A percentile compares a stretch with the other conserved stretches of the same genome.
Evolutionary conservation across 2,797 vertebrate genomes (phyloP).

Genomic region (Thalassophryne amazonica): DNA sequence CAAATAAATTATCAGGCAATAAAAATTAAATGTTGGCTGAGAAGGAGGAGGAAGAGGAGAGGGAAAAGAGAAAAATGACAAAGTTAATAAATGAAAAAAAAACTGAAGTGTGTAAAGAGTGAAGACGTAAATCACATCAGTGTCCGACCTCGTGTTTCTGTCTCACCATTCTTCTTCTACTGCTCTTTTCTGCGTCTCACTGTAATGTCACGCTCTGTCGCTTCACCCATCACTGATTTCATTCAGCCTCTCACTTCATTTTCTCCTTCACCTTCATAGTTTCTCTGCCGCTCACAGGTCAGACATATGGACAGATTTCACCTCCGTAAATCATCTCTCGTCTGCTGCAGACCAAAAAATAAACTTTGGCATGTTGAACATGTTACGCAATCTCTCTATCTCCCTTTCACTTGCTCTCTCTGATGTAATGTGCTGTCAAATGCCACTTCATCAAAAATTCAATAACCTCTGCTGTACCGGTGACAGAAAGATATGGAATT

Average conservation of each 20-base stretch:
- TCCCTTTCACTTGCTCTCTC: neutral
- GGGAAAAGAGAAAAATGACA: neutral
- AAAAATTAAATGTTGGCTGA: too few species aligned
- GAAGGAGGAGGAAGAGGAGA: too few species aligned
- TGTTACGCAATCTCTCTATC: conserved; percentile 34
- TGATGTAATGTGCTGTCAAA: conserved; percentile 23
- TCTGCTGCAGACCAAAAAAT: neutral
- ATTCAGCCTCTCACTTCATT: neutral
- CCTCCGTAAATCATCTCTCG: too few species aligned
- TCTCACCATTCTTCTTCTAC: neutral
- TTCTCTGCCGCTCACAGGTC: neutral
- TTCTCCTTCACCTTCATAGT: neutral
- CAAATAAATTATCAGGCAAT: too few species aligned
- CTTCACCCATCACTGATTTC: conserved; percentile 26
- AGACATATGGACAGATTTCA: too few species aligned
- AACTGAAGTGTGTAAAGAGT: neutral
- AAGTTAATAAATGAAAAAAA: neutral
- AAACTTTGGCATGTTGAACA: conserved; percentile 41
- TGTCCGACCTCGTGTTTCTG: neutral
- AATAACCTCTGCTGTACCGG: conserved; percentile 25
- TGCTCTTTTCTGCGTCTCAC: conserved; percentile 10
- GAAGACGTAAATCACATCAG: neutral
- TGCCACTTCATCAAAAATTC: conserved; percentile 58
- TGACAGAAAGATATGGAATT: neutral
- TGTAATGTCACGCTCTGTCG: conserved; percentile 19